Percentiles rank a stretch among this genome's conserved stretches.
phyloP scores from a whole-genome alignment of 2,888 invertebrate species.

The Hymenopus coronatus region DNA sequence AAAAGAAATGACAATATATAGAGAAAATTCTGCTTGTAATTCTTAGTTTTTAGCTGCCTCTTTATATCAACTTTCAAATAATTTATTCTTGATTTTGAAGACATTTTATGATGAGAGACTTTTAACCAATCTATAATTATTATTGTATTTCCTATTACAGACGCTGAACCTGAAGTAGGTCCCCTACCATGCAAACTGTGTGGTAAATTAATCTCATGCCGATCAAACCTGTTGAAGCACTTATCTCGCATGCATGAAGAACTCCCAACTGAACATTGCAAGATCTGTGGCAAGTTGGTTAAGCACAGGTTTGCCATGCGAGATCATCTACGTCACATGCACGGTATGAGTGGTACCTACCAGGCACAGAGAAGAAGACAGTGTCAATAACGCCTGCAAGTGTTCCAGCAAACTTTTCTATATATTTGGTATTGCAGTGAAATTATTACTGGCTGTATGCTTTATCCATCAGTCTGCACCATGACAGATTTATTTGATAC shows the following conservation, averaged over 20 bases:
- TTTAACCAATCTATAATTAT: not conserved
- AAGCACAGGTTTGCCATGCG: constrained; percentile 17
- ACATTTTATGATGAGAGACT: too few relatives aligned
- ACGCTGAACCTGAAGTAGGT: not conserved
- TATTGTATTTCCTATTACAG: not conserved
- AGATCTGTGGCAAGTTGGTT: constrained; percentile 10
- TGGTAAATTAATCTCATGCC: constrained; percentile 13
- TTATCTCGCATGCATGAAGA: constrained; percentile 5
- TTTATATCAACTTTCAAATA: too few relatives aligned
- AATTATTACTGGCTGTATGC: not conserved
- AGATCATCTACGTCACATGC: constrained; percentile 7
- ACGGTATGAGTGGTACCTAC: not conserved
- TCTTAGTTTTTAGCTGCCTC: too few relatives aligned
- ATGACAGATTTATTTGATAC: too few relatives aligned
- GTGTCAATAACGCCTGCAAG: not conserved
- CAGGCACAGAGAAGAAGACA: not conserved
- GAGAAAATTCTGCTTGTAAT: too few relatives aligned
- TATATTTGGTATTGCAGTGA: not conserved
- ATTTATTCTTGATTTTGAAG: too few relatives aligned
- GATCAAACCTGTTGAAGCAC: constrained; percentile 17
- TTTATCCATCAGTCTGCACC: not conserved
- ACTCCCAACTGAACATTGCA: not conserved
- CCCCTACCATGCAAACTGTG: constrained; percentile 12
- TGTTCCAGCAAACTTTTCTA: not conserved
- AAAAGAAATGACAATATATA: too few relatives aligned